Evolutionary conservation across 2,888 invertebrate species (phyloP), one percentile per base, ranked within the genome.

Genomic region (Furcula furcula): DNA sequence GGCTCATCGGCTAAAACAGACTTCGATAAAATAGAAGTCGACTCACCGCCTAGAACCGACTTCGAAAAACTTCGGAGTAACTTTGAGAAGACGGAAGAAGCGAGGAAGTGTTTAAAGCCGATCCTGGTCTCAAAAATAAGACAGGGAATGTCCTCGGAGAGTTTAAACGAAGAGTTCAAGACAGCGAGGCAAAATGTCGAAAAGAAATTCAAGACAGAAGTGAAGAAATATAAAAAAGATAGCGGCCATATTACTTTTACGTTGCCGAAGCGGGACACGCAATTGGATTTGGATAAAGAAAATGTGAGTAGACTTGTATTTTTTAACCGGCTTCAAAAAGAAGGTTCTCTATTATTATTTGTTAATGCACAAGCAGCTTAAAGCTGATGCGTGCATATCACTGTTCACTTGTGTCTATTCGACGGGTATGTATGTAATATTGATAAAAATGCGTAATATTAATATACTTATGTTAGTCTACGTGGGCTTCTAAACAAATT

Each of bases 301-400:
- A 88, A 88, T 44, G 89, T 89, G 10, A 88, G 89, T 89, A 58
- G 1, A 10, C 10, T 4, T n/a, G n/a, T n/a, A n/a, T n/a, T n/a
- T n/a, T n/a, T n/a, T n/a, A n/a, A n/a, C n/a, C n/a, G n/a, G n/a
- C n/a, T n/a, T n/a, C n/a, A n/a, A n/a, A n/a, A n/a, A n/a, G n/a
- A n/a, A n/a, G n/a, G n/a, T n/a, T n/a, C n/a, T n/a, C n/a, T n/a
- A n/a, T n/a, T n/a, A n/a, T n/a, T n/a, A n/a, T n/a, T n/a, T n/a
- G n/a, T n/a, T n/a, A n/a, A n/a, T n/a, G n/a, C n/a, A n/a, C n/a
- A n/a, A n/a, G n/a, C n/a, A n/a, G n/a, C n/a, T n/a, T n/a, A n/a
- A n/a, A n/a, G n/a, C n/a, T n/a, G n/a, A n/a, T n/a, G n/a, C n/a
- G n/a, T n/a, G n/a, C n/a, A n/a, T n/a, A n/a, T n/a, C n/a, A n/a